Conservation (phyloP, 92 coral and sea anemone species). For the Micromussa lordhowensis region DNA sequence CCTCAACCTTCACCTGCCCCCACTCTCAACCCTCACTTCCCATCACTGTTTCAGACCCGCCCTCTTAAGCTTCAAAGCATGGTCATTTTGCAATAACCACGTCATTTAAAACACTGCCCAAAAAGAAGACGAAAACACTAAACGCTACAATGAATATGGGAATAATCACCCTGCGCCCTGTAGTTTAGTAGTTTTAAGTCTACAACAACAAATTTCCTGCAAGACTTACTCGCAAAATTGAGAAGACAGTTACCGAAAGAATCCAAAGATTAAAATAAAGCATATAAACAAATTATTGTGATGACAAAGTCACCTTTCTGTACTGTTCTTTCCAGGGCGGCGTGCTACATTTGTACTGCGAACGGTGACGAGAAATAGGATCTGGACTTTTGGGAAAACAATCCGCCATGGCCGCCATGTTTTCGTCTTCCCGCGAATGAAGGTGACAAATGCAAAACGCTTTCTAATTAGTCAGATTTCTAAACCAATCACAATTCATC, state of each 20-base stretch:
- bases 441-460: not conserved
- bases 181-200: not conserved
- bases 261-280: not conserved
- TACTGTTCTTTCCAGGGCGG: constrained; percentile 99
- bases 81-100: too few relatives aligned
- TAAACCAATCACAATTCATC: constrained; percentile 46
- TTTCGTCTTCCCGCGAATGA: constrained; percentile 78
- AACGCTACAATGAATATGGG: not conserved
- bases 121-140: not conserved
- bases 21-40: too few relatives aligned
- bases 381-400: constrained; percentile 75
- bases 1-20: too few relatives aligned
- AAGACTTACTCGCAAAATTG: not conserved
- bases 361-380: constrained; percentile 80
- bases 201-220: not conserved
- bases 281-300: not conserved
- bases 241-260: not conserved
- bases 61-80: too few relatives aligned
- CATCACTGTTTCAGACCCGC: too few relatives aligned
- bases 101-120: not conserved
- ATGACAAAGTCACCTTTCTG: constrained; percentile 71
- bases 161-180: not conserved
- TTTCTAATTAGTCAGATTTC: constrained; percentile 48
- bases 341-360: constrained; percentile 91
- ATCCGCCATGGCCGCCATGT: constrained; percentile 77